Percentiles rank a stretch among this genome's conserved stretches.
Conservation (phyloP, 2,797 vertebrate genomes). For the Amblyopsis hoosieri region DNA sequence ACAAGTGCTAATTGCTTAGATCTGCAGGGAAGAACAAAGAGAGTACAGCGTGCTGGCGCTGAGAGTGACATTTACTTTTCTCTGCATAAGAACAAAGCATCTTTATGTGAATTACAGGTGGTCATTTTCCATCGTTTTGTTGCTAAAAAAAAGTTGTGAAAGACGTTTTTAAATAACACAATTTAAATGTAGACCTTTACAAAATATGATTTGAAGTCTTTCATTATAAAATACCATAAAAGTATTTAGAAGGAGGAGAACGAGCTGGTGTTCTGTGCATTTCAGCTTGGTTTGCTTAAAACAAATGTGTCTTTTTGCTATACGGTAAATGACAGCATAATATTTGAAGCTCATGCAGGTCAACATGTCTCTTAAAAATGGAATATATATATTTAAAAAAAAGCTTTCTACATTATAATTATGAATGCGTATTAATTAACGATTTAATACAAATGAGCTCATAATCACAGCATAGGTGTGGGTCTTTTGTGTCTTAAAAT, state of each 20-base stretch:
- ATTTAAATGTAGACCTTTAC: not conserved
- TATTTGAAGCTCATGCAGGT: slow-evolving; percentile 2
- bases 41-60: slow-evolving; percentile 58
- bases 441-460: not conserved
- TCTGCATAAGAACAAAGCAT: slow-evolving; percentile 65
- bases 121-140: slow-evolving; percentile 51
- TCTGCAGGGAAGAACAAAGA: slow-evolving; percentile 57
- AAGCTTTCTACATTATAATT: not conserved
- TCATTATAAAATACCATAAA: no score
- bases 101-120: slow-evolving; percentile 57
- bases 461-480: not conserved
- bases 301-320: not conserved
- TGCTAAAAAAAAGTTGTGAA: slow-evolving; percentile 48
- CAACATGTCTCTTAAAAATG: not conserved
- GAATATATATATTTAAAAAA: slow-evolving; percentile 30
- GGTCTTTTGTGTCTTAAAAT: not conserved
- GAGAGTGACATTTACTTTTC: slow-evolving; percentile 67
- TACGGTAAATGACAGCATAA: not conserved
- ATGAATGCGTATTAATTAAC: not conserved
- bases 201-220: no score
- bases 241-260: no score
- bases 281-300: no score
- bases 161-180: slow-evolving; percentile 46
- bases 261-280: no score
- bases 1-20: slow-evolving; percentile 68